phyloP scores from a whole-genome alignment of 2,797 vertebrate genomes.

The Halcyon chelicuti region DNA sequence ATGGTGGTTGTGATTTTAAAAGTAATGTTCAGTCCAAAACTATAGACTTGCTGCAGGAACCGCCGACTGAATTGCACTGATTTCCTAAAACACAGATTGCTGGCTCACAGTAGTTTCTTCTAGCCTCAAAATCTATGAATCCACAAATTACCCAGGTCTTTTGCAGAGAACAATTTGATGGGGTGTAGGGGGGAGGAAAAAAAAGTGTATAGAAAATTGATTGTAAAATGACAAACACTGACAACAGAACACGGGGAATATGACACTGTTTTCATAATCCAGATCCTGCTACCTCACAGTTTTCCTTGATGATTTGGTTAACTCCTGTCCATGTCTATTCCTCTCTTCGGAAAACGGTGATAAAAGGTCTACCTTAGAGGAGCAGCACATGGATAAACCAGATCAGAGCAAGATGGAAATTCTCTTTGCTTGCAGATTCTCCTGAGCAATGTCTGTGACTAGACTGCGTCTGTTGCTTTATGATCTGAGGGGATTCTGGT shows the following conservation, averaged over 20 bases:
- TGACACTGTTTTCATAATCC: not conserved
- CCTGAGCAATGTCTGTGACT: not conserved
- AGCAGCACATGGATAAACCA: not conserved
- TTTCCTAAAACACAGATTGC: not conserved
- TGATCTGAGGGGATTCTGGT: not conserved
- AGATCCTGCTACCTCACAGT: not conserved
- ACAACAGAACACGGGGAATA: not conserved
- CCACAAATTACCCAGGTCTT: not conserved
- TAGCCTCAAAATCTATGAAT: not conserved
- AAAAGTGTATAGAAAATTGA: not conserved
- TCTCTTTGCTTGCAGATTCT: not conserved
- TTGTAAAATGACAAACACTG: not conserved
- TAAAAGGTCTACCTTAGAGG: not conserved
- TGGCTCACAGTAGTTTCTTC: not conserved
- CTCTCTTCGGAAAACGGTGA: not conserved
- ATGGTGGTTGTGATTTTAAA: not conserved
- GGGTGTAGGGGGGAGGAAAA: accelerated
- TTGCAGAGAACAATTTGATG: not conserved
- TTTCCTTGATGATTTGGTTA: not conserved
- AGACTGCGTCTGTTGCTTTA: not conserved
- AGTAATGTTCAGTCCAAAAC: not conserved
- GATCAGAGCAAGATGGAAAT: not conserved
- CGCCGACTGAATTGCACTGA: not conserved
- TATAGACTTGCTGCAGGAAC: not conserved
- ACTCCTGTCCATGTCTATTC: not conserved